These are phyloP conservation scores for Toxotes chatareus DNA, from an alignment of 2,113 vertebrate genomes.

Conservation along the genomic window DNA sequence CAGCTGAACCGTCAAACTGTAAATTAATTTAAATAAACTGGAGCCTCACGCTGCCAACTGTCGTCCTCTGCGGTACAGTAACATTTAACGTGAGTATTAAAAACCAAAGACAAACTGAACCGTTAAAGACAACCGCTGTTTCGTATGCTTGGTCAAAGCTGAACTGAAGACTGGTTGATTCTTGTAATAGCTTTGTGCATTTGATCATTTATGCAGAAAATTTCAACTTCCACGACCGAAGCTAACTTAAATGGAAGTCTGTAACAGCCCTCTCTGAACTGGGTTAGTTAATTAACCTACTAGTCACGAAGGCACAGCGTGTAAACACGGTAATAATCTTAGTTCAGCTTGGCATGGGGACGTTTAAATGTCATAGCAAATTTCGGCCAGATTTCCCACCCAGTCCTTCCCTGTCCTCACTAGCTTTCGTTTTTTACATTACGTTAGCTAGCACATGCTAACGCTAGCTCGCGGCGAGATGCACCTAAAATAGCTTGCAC, in stretches of 20 bases:
- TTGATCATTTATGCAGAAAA: fast-evolving
- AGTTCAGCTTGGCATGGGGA: not conserved
- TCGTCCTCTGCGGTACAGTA: not conserved
- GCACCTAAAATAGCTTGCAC: conserved; percentile 31
- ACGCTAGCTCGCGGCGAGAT: conserved; percentile 36
- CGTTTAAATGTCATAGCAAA: fast-evolving
- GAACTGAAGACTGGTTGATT: not conserved
- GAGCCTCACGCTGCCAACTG: not conserved
- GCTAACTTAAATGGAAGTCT: not conserved
- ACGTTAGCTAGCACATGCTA: conserved; percentile 59
- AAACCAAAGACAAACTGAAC: not conserved
- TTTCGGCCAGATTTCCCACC: not conserved
- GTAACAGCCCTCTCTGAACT: not conserved
- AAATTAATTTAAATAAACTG: not conserved
- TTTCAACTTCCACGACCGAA: not conserved
- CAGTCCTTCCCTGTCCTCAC: not conserved
- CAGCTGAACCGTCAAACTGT: not conserved
- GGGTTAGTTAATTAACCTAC: not conserved
- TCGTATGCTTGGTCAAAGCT: not conserved
- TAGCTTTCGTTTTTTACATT: conserved; percentile 21
- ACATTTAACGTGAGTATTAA: not conserved
- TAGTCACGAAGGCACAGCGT: not conserved
- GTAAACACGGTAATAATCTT: fast-evolving
- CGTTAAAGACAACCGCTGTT: not conserved
- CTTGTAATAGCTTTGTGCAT: not conserved